These are phyloP conservation scores for Muraenolepis orangiensis DNA, from an alignment of 2,797 vertebrate species.

Conservation along the genomic window DNA sequence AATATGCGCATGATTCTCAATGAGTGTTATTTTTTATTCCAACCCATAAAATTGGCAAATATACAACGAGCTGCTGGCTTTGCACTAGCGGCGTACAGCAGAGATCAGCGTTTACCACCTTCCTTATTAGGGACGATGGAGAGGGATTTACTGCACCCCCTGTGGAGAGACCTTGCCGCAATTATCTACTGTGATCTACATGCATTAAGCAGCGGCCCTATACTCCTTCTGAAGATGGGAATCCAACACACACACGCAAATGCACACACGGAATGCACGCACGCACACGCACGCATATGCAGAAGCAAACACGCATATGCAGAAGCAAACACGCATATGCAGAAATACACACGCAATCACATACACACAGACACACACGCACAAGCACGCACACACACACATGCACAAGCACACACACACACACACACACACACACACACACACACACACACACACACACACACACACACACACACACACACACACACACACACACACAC, in stretches of 20 bases:
- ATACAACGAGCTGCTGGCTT: neutral
- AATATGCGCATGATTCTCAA: slow-evolving; percentile 50
- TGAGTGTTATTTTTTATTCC: slow-evolving; percentile 12
- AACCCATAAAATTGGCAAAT: slow-evolving; percentile 33
- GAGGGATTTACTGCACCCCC: neutral
- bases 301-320: neutral
- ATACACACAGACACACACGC: no score
- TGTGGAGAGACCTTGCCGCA: neutral
- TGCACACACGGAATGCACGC: no score
- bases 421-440: neutral
- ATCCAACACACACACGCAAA: neutral
- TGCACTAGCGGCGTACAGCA: slow-evolving; percentile 52
- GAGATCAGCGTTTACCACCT: slow-evolving; percentile 36
- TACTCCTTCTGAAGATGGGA: neutral
- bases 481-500: neutral
- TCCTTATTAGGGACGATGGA: neutral
- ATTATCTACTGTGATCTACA: neutral
- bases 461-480: neutral
- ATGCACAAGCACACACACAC: neutral
- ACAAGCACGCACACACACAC: neutral
- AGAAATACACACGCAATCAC: no score
- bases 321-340: neutral
- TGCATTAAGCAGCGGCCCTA: neutral
- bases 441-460: neutral
- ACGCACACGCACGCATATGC: neutral